Evolutionary conservation across 1,140 invertebrate species (phyloP).

Genomic region (Leptinotarsa undecemlineata): DNA sequence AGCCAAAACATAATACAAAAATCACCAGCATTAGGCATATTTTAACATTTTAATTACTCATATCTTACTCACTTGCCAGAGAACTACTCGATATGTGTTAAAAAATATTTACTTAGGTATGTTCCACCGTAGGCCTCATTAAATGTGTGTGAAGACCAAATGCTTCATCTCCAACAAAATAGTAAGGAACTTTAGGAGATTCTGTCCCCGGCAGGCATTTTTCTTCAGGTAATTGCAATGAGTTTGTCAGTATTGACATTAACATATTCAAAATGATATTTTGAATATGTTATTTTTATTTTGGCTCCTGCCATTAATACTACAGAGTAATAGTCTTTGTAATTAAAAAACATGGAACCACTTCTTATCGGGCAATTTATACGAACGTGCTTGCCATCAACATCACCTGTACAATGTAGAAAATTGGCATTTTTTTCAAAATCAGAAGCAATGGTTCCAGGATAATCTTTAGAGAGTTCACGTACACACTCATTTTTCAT

Average conservation of each 20-base stretch:
- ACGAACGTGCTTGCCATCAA: conserved; percentile 40
- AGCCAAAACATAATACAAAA: too few species aligned
- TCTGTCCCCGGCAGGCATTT: conserved; percentile 16
- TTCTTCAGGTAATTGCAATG: conserved; percentile 28
- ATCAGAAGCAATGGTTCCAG: conserved; percentile 40
- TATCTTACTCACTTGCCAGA: background rate
- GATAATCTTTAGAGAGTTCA: conserved; percentile 38
- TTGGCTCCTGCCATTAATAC: conserved; percentile 55
- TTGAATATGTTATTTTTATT: too few species aligned
- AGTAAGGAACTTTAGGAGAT: conserved; percentile 34
- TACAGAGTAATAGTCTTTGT: conserved; percentile 48
- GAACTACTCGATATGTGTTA: background rate
- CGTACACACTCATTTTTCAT: conserved; percentile 22
- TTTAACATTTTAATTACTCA: conserved; percentile 12
- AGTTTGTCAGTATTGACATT: conserved; percentile 44
- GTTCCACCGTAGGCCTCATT: conserved; percentile 53
- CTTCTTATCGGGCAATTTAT: conserved; percentile 31
- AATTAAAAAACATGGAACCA: conserved; percentile 39
- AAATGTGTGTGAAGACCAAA: conserved; percentile 49
- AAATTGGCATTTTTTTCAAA: conserved; percentile 46
- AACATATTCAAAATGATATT: conserved; percentile 53
- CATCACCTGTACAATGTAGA: conserved; percentile 51
- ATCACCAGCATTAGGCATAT: too few species aligned
- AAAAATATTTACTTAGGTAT: conserved; percentile 21
- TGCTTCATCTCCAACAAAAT: conserved; percentile 50